phyloP scores from a whole-genome alignment of 2,797 vertebrate species.

The Miichthys miiuy region DNA sequence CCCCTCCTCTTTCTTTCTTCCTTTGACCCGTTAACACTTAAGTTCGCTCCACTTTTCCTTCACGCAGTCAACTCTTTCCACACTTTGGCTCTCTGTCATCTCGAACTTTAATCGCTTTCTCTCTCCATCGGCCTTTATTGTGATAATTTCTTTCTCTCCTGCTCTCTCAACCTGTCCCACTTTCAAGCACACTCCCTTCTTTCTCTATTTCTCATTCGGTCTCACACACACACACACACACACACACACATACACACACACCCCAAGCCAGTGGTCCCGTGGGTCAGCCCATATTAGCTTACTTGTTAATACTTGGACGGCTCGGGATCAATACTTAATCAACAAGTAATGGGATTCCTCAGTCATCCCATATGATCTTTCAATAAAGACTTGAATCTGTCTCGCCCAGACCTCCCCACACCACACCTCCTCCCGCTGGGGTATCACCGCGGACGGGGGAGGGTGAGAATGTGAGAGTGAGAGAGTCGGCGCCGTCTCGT shows the following conservation, averaged over 20 bases:
- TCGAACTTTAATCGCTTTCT: constrained; percentile 65
- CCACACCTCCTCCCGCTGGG: constrained; percentile 8
- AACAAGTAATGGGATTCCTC: constrained; percentile 99
- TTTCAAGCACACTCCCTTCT: constrained; percentile 77
- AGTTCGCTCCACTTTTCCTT: constrained; percentile 48
- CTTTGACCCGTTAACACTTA: constrained; percentile 51
- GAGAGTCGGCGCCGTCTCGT: constrained; percentile 44
- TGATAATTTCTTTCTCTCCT: constrained; percentile 67
- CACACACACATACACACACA: constrained; percentile 56
- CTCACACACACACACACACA: constrained; percentile 53
- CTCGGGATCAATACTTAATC: constrained; percentile 99
- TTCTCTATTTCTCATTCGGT: constrained; percentile 58
- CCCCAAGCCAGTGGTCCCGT: constrained; percentile 93
- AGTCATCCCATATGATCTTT: constrained; percentile 99
- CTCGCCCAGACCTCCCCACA: constrained; percentile 47
- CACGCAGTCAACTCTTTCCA: constrained; percentile 40
- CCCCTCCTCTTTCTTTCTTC: constrained; percentile 42
- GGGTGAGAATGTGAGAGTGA: constrained; percentile 51
- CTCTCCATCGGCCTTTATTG: constrained; percentile 64
- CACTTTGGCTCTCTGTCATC: constrained; percentile 40
- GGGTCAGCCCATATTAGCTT: constrained; percentile 99
- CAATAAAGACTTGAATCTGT: constrained; percentile 98
- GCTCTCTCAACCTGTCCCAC: constrained; percentile 57
- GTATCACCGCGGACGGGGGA: constrained; percentile 55
- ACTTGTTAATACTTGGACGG: constrained; percentile 98